A percentile compares a stretch with the other conserved stretches of the same genome.
Evolutionary conservation across 2,888 invertebrate genomes (phyloP).

Genomic region (Allolobophora icterica): DNA sequence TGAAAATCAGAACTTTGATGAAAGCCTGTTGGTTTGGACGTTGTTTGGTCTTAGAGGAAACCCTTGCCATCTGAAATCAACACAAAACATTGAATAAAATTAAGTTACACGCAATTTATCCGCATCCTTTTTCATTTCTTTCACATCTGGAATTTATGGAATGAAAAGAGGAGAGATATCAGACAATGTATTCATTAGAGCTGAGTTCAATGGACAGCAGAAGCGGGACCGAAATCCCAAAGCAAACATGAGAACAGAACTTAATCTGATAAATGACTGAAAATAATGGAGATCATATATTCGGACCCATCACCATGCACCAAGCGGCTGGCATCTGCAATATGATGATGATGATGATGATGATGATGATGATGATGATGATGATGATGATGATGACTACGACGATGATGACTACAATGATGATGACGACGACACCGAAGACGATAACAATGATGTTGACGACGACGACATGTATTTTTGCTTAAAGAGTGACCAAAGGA

Average conservation of each 20-base stretch:
- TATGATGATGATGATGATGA: constrained; percentile 21
- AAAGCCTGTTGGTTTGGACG: neutral
- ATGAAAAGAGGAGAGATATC: neutral
- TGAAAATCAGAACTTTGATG: neutral
- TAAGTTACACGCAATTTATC: neutral
- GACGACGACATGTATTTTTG: neutral
- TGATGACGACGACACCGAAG: neutral
- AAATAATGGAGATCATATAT: no score
- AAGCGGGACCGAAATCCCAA: no score
- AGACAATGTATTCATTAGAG: no score
- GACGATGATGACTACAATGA: constrained; percentile 22
- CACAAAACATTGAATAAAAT: neutral
- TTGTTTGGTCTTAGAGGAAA: neutral
- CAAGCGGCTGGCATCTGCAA: neutral
- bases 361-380: constrained; percentile 3
- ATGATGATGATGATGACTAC: constrained; percentile 15
- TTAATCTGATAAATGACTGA: no score
- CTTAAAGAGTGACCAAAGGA: neutral
- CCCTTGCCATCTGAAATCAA: neutral
- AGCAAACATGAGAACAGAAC: no score
- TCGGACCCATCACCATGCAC: no score
- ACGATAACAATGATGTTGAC: neutral
- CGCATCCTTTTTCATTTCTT: neutral
- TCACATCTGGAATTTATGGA: neutral
- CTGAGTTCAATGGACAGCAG: no score